Evolutionary conservation across 2,113 vertebrate genomes (phyloP).

Genomic region (Donacobius atricapilla): DNA sequence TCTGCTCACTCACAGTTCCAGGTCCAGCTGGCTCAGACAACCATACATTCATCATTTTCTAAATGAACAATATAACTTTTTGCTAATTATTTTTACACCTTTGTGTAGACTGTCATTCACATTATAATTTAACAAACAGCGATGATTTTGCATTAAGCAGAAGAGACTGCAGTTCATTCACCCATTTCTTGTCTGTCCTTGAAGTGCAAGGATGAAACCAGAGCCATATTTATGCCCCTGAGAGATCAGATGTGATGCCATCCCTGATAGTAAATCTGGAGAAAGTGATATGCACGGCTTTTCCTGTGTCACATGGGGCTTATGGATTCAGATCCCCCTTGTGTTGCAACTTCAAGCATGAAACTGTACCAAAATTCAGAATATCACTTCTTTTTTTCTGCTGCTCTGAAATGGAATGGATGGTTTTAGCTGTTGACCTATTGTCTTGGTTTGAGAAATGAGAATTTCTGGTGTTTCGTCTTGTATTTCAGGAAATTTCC

Average conservation of each 20-base stretch:
- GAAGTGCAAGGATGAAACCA: background rate
- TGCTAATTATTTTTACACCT: background rate
- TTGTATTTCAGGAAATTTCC: conserved; percentile 82
- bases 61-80: background rate
- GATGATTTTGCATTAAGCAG: background rate
- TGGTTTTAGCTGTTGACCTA: background rate
- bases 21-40: background rate
- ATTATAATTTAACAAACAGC: background rate
- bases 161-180: background rate
- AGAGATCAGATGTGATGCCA: background rate
- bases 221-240: background rate
- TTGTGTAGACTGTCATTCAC: background rate
- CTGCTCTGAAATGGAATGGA: background rate
- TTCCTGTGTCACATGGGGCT: background rate
- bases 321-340: background rate
- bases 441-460: background rate
- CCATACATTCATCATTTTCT: background rate
- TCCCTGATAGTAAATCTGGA: background rate
- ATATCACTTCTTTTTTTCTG: background rate
- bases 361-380: background rate
- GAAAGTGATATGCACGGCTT: background rate
- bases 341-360: background rate
- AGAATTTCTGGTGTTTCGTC: background rate
- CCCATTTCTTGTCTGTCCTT: background rate
- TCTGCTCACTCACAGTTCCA: background rate